phyloP scores from a whole-genome alignment of 2,888 invertebrate species.

The Notodonta ziczac region DNA sequence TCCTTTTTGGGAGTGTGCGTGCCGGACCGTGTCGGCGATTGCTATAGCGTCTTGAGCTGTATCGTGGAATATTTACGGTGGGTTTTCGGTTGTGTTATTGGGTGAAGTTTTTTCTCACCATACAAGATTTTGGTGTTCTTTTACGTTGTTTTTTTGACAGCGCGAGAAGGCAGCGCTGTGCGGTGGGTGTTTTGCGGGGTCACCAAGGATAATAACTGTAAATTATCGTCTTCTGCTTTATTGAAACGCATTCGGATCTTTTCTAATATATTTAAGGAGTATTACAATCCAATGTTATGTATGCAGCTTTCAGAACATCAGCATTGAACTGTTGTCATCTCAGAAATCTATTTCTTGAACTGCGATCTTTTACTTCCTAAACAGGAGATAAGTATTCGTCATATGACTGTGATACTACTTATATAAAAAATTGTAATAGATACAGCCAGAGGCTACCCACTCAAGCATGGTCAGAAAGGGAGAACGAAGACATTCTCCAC shows the following conservation, averaged over 20 bases:
- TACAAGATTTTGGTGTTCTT: constrained; percentile 78
- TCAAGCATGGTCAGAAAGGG: too few species aligned
- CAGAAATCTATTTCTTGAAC: too few species aligned
- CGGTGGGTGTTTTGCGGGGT: constrained; percentile 84
- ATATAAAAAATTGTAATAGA: too few species aligned
- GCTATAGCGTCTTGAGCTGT: background rate
- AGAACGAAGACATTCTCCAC: too few species aligned
- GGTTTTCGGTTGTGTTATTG: constrained; percentile 43
- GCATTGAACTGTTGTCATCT: too few species aligned
- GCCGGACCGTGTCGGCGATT: constrained; percentile 43
- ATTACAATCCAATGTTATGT: background rate
- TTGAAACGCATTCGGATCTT: constrained; percentile 75
- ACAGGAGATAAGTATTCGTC: too few species aligned
- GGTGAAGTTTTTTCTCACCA: constrained; percentile 69
- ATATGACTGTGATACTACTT: too few species aligned
- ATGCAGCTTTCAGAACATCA: background rate
- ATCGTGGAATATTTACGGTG: constrained; percentile 39
- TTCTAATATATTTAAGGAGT: constrained; percentile 55
- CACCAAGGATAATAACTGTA: constrained; percentile 83
- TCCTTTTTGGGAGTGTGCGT: constrained; percentile 71
- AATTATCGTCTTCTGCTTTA: constrained; percentile 81
- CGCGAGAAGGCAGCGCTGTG: constrained; percentile 66
- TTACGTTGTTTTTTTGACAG: constrained; percentile 76
- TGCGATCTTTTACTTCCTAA: too few species aligned
- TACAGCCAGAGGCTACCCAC: too few species aligned